These are phyloP conservation scores for Enteromius viviparus DNA, from an alignment of 2,797 vertebrate species.

Conservation along the genomic window DNA sequence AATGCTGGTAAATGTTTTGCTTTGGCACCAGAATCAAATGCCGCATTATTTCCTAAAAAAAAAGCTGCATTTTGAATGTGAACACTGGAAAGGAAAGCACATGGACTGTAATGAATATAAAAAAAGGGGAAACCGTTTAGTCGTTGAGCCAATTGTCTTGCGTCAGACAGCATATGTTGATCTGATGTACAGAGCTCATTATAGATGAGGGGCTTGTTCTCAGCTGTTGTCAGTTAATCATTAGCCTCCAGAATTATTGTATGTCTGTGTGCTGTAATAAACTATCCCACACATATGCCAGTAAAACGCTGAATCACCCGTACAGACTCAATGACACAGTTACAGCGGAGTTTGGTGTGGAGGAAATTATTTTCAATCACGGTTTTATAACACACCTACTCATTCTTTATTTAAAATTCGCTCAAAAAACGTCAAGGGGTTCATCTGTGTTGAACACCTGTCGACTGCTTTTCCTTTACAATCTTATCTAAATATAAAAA, in stretches of 20 bases:
- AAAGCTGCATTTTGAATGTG: not conserved
- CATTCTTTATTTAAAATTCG: not conserved
- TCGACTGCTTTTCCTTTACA: not conserved
- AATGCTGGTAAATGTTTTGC: conserved; percentile 26
- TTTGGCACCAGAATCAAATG: conserved; percentile 17
- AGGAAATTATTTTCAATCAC: not conserved
- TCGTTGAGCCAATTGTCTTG: not conserved
- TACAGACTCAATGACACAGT: conserved; percentile 8
- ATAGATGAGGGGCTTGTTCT: not conserved
- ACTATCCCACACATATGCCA: conserved; percentile 5
- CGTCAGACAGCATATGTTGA: not conserved
- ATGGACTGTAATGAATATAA: not conserved
- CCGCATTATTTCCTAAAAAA: not conserved
- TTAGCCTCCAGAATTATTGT: conserved; percentile 7
- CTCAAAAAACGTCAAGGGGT: not conserved
- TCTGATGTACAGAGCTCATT: not conserved
- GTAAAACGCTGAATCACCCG: conserved; percentile 20
- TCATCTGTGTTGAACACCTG: not conserved
- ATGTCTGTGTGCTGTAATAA: conserved; percentile 30
- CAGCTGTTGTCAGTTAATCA: conserved; percentile 34
- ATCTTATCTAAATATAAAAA: not conserved
- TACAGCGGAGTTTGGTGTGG: not conserved
- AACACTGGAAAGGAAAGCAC: conserved; percentile 21
- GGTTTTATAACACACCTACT: not conserved
- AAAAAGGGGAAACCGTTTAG: not conserved